Base-by-base conservation (phyloP, 2,888 invertebrate genomes). In the Ypsolopha scabrella region DNA sequence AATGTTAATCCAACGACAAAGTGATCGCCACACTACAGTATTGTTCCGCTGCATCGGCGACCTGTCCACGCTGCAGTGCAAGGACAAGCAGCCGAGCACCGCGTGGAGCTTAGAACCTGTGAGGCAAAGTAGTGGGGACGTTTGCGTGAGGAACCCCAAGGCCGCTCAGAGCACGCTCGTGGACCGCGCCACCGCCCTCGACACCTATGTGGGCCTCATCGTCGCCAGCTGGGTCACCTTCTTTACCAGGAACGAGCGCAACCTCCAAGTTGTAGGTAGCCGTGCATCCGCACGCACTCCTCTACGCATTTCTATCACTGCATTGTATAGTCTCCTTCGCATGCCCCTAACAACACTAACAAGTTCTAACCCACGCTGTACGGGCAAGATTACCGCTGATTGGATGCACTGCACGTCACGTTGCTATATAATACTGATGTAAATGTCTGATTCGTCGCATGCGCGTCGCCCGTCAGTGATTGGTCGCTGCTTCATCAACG, bases 31-130 rank as follows among this genome's bases (percentile, higher is more conserved):
- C 63, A 58, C 73, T 74, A 56, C 72, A 87, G 87, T 86, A 69
- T 70, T 87, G 69, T 75, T 65, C 63, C 83, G 87, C 68, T 87
- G 87, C 77, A 78, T 87, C 72, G 85, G 85, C 53, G 83, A 87
- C 69, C 76, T 87, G 55, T 79, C 83, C 38, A 70, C 72, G 56
- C 79, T 67, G 62, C 78, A 58, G 68, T 82, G 75, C 69, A 68
- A 70, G 61, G 62, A 64, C 51, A 68, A 1, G 58, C 82, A 81
- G 52, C 68, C 78, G 51, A 73, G 88, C 55, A 76, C 88, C 48
- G 50, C 53, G 48, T 53, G 48, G 45, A 43, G 63, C 41, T 53
- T 53, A 53, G 51, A 54, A 58, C 53, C 47, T 4, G 46, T 45
- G 53, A 60, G 54, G 52, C 61, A 50, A 41, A 60, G 45, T 65